These are phyloP conservation scores for Heloderma charlesbogerti DNA, from an alignment of 2,113 vertebrate species.

Conservation along the genomic window DNA sequence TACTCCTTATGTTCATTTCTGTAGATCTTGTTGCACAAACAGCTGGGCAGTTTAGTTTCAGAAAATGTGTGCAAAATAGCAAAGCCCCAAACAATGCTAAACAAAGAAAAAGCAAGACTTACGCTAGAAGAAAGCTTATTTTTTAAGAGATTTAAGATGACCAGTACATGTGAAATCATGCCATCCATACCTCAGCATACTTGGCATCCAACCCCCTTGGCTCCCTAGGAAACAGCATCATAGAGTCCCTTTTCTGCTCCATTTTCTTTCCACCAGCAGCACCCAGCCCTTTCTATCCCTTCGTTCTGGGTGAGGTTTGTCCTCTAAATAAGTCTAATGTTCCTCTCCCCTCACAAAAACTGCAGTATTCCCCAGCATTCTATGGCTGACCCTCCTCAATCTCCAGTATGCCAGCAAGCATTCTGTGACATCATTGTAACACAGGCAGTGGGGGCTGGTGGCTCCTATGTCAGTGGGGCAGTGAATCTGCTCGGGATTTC, in stretches of 20 bases:
- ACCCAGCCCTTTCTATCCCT: background rate
- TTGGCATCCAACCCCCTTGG: background rate
- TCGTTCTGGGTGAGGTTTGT: background rate
- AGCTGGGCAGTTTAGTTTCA: constrained; percentile 2
- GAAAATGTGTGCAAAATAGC: constrained; percentile 16
- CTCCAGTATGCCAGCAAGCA: background rate
- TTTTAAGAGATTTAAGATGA: constrained; percentile 3
- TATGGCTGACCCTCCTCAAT: background rate
- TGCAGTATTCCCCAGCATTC: background rate
- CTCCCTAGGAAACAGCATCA: background rate
- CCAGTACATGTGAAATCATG: background rate
- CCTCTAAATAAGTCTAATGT: background rate
- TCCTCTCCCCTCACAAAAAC: background rate
- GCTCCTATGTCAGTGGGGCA: too few relatives aligned
- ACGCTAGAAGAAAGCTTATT: background rate
- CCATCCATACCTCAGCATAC: background rate
- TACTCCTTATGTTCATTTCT: background rate
- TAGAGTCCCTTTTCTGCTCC: background rate
- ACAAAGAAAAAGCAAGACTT: background rate
- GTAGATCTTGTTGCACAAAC: constrained; percentile 31
- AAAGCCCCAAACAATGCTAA: background rate
- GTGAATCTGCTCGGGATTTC: too few relatives aligned
- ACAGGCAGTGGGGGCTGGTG: too few relatives aligned
- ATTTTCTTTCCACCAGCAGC: background rate
- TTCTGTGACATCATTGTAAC: background rate